A percentile compares a stretch with the other conserved stretches of the same genome.
Evolutionary conservation across 2,113 vertebrate species (phyloP).

Genomic region (Ceyx margarethae): DNA sequence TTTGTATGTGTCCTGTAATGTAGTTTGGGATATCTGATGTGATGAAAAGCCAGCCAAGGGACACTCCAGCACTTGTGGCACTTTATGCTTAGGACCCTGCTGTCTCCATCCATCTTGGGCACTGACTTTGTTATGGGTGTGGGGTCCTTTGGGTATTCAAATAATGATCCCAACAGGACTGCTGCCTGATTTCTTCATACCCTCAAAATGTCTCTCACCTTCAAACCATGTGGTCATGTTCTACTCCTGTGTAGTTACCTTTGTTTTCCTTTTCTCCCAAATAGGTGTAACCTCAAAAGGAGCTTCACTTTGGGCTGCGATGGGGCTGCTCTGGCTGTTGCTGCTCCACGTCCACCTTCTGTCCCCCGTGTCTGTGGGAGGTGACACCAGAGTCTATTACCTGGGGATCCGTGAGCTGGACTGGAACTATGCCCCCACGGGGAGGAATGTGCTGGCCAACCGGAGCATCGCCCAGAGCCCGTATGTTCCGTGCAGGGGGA

Average conservation of each 20-base stretch:
- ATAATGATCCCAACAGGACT: neutral
- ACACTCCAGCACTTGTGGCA: rapidly evolving
- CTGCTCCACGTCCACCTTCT: slow-evolving; percentile 20
- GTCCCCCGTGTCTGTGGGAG: neutral
- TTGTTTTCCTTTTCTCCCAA: neutral
- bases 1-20: neutral
- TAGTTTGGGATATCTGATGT: neutral
- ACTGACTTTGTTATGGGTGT: neutral
- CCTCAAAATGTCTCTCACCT: neutral
- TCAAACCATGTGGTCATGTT: neutral
- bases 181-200: neutral
- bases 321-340: neutral
- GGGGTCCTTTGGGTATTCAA: neutral
- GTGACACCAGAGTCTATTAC: slow-evolving; percentile 69
- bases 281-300: neutral
- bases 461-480: neutral
- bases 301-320: neutral
- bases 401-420: slow-evolving; percentile 68
- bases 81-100: neutral
- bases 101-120: neutral
- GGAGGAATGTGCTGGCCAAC: slow-evolving; percentile 56
- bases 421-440: slow-evolving; percentile 76
- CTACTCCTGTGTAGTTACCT: neutral
- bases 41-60: neutral
- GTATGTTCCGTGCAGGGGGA: slow-evolving; percentile 44